Percentiles rank a stretch among this genome's conserved stretches.
phyloP scores from a whole-genome alignment of 2,113 vertebrate species.

The Probosciger aterrimus region DNA sequence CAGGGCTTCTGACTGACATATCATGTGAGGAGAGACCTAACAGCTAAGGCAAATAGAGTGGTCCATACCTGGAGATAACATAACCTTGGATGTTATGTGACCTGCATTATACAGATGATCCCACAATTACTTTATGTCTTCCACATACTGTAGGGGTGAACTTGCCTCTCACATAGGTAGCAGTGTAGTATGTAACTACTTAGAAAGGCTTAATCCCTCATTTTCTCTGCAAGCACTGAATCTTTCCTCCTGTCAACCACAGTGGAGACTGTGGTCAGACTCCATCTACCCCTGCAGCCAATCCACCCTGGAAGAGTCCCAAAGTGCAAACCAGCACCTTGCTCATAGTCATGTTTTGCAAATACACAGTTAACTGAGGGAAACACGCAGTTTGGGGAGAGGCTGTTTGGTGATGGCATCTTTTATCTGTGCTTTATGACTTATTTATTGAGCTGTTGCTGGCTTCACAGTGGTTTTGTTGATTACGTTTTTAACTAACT shows the following conservation, averaged over 20 bases:
- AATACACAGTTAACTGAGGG: not conserved
- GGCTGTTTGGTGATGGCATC: not conserved
- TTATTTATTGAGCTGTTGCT: not conserved
- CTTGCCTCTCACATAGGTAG: not conserved
- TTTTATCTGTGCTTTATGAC: not conserved
- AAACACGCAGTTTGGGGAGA: not conserved
- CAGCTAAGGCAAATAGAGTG: not conserved
- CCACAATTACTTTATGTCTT: not conserved
- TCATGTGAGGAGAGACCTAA: not conserved
- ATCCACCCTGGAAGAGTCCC: not conserved
- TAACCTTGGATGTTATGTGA: not conserved
- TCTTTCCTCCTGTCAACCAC: not conserved
- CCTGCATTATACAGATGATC: not conserved
- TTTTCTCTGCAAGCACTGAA: not conserved
- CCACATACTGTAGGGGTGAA: not conserved
- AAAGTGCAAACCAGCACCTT: not conserved
- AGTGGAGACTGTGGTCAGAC: not conserved
- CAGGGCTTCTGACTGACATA: not conserved
- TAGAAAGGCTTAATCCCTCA: not conserved
- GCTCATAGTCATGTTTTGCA: constrained; percentile 15
- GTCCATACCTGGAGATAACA: not conserved
- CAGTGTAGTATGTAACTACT: not conserved
- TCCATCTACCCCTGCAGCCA: not conserved
- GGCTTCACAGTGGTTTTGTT: not conserved
- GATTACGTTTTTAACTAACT: not conserved